Base-by-base conservation (phyloP, 2,888 invertebrate species). In the Drosophila rubida region DNA sequence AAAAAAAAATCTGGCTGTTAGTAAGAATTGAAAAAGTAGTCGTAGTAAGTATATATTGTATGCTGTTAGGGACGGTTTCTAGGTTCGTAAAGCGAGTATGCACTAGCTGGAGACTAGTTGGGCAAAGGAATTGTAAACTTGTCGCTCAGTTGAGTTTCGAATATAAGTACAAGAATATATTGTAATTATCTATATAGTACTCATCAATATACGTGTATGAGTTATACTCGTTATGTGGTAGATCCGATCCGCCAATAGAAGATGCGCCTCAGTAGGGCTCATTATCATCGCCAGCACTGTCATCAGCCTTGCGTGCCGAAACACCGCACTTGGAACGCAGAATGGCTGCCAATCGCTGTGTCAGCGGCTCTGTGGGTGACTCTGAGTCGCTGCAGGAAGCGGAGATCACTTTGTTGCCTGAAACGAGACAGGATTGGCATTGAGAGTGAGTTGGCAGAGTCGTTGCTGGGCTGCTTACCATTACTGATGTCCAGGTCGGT, bases 341-440 rank as follows among this genome's bases (percentile, higher is more conserved):
- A 35, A 92, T 92, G 53, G 92, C 92, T 4, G 91, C 92, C 68
- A 92, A 75, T 27, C 92, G 88, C 64, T 92, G 92, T 9, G 92
- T 92, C 23, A 92, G 77, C 39, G 92, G 92, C 69, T 92, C 92
- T 58, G 92, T 92, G 54, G 92, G 92, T 6, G 92, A 92, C 61
- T 92, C 92, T 16, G 92, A 92, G 50, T 92, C 92, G 71, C 92
- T 92, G 85, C 92, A 92, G 3, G 92, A 92, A 32, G 92, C 85
- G 32, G 92, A 91, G 14, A 89, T 84, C 23, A 91, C 71, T 73
- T 90, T 92, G 61, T 92, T 92, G 46, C 91, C 91, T 91, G 45
- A 14, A 37, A 6, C 6, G 5, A n/a, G n/a, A 5, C n/a, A 39
- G 8, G 16, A 23, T 11, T 22, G 19, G 7, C 32, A 16, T 11